Percentiles rank a stretch among this genome's conserved stretches.
phyloP scores from a whole-genome alignment of 2,797 vertebrate genomes.

The Lepus townsendii region DNA sequence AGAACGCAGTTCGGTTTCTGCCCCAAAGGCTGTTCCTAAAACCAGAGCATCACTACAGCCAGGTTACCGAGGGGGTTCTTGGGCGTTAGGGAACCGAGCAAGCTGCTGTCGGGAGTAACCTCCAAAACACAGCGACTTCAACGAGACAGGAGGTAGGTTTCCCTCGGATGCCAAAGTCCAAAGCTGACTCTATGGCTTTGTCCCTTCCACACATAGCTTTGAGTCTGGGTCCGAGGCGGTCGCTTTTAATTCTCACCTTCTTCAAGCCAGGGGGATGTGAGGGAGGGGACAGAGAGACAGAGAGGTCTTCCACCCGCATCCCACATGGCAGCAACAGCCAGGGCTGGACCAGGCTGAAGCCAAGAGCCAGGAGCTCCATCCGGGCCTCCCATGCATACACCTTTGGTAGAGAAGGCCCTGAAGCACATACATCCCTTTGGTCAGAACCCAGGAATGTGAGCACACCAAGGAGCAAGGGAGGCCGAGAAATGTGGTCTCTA shows the following conservation, averaged over 20 bases:
- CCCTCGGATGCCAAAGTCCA: background rate
- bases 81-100: background rate
- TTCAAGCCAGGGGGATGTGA: background rate
- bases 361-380: no score
- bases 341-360: no score
- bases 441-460: background rate
- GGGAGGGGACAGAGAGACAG: background rate
- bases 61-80: background rate
- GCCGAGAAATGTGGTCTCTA: background rate
- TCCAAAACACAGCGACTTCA: background rate
- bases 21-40: background rate
- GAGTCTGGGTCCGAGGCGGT: background rate
- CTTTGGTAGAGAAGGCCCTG: background rate
- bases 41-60: background rate
- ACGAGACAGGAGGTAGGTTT: background rate
- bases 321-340: no score
- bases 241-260: background rate
- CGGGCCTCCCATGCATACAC: no score
- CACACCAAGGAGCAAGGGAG: background rate
- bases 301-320: no score
- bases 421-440: background rate
- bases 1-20: background rate
- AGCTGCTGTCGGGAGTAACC: background rate
- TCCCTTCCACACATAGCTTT: background rate
- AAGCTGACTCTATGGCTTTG: background rate